These are phyloP conservation scores for Natrix natrix DNA, from an alignment of 2,797 vertebrate genomes.

Conservation along the genomic window DNA sequence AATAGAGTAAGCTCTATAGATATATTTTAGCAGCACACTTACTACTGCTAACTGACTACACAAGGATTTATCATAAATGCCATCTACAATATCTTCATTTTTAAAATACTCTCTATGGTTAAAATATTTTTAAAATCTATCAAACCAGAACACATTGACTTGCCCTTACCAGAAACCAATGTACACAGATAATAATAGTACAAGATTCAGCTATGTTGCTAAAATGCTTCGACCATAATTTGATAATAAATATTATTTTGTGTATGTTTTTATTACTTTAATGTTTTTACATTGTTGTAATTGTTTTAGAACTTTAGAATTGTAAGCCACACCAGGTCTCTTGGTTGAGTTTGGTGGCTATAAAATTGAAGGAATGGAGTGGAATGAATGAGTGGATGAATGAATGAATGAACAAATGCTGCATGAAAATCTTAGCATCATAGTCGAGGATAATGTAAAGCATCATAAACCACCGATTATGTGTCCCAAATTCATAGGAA, in stretches of 20 bases:
- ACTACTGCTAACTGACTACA: background rate
- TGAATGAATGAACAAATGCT: background rate
- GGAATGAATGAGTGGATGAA: too few species aligned
- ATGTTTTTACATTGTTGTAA: background rate
- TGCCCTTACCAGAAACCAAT: background rate
- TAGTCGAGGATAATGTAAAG: background rate
- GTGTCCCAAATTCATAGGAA: background rate
- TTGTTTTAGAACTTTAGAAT: background rate
- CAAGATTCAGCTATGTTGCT: background rate
- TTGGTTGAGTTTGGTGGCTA: background rate
- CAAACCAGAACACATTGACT: background rate
- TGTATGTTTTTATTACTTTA: background rate
- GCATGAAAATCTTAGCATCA: background rate
- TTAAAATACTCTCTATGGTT: background rate
- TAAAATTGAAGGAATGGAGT: background rate
- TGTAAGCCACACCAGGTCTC: background rate
- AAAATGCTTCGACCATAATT: background rate
- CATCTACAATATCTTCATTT: background rate
- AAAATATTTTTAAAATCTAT: background rate
- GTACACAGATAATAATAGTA: background rate
- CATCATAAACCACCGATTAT: background rate
- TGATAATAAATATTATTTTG: background rate
- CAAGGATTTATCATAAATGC: background rate
- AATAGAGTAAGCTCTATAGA: background rate
- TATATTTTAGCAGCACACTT: background rate